Evolutionary conservation across 2,113 vertebrate species (phyloP), one percentile per base, ranked within the genome.

Genomic region (Pelvicachromis taeniatus): DNA sequence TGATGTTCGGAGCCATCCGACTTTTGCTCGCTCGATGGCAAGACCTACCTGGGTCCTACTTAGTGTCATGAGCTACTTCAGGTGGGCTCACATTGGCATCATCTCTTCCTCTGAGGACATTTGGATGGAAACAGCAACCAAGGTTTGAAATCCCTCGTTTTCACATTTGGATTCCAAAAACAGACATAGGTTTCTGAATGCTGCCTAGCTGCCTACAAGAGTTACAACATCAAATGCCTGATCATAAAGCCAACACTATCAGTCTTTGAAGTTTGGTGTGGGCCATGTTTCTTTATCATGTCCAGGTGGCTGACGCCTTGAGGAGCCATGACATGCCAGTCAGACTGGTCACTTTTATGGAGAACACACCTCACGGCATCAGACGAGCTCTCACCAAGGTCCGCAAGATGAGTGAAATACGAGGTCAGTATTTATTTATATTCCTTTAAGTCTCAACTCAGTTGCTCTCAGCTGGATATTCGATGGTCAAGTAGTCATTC

Each of bases 21-120:
- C 94, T 1, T 96, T 97, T 35, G 90, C 94, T 14, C 95, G 86
- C 70, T 94, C 96, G n/a, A 85, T 95, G 90, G 95, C 96, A 0
- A 88, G 95, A 35, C 96, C 96, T 54, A 93, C 95, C 1, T 81
- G 80, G 80, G 96, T 96, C 56, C 94, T 97, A 50, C 86, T 96
- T 75, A 93, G 85, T 17, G 19, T 97, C 21, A 91, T 96, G 91
- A 93, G 52, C 4, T 93, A 96, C 90, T 97, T 97, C 91, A 90
- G 87, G 63, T 97, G 96, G 97, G 97, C 96, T 50, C 95, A 96
- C 56, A 75, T 96, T 4, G 96, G 85, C 56, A 91, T 97, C 78
- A 86, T 97, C 86, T 95, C 96, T 14, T 96, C 97, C 2, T 90
- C 87, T 5, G 95, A 97, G 40, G 96, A 96, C 68, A 85, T 95